Evolutionary conservation across 2,888 invertebrate species (phyloP), one percentile per base, ranked within the genome.

Genomic region (Amorpha juglandis): DNA sequence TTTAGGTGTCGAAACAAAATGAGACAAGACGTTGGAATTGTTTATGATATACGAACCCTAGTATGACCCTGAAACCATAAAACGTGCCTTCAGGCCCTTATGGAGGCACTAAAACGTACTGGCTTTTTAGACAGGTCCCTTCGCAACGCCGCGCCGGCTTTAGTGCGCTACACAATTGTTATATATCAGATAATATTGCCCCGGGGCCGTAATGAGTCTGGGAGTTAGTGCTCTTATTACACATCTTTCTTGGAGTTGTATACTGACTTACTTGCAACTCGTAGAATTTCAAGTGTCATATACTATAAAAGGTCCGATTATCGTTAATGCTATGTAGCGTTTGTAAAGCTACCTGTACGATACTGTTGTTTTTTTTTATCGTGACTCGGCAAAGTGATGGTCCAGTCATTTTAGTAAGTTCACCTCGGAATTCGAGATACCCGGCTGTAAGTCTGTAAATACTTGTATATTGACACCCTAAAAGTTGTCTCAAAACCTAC

Each of bases 51-150:
- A 55, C 27, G 27, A 27, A 27, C 11, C 35, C n/a, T 55, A 55
- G n/a, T 16, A 35, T n/a, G 53, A 8, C 35, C 55, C 33, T 53
- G 33, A n/a, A 45, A 21, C 55, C 14, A 33, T 55, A 19, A 48
- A 58, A 65, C 35, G 64, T 58, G 58, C 33, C 63, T 63, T 51
- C 7, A 35, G 42, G 38, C 68, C 65, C 71, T 70, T 67, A 58
- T 66, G 69, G 58, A 53, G 63, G 14, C 64, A 67, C 65, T 70
- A 64, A 75, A 74, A 71, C 68, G 62, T 67, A 68, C 63, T 66
- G 50, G 66, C 67, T 69, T 68, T 67, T 66, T 69, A 58, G 64
- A 16, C 16, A 27, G 11, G 47, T 33, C 45, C 42, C 38, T 58
- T 21, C 42, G 58, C 58, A 42, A 38, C 58, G 42, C 11, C 1